Conservation (phyloP, 1,140 invertebrate species). For the Theocolax elegans region DNA sequence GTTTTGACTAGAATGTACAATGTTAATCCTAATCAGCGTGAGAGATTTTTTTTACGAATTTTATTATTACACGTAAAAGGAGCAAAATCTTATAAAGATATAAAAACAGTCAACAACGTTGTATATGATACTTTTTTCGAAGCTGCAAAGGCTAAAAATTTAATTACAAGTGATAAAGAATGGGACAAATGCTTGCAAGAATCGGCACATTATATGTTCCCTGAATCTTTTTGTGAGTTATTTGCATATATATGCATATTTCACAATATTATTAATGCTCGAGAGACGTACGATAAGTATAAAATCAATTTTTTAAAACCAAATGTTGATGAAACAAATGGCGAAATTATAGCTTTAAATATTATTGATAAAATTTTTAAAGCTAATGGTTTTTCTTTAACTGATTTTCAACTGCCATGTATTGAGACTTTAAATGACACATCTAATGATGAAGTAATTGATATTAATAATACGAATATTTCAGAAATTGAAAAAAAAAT, state of each 20-base stretch:
- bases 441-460: too few species aligned
- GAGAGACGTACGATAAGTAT: slow-evolving; percentile 32
- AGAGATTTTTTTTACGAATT: slow-evolving; percentile 47
- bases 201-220: slow-evolving; percentile 28
- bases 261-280: slow-evolving; percentile 30
- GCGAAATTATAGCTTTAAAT: slow-evolving; percentile 26
- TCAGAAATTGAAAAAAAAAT: not conserved
- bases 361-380: slow-evolving; percentile 28
- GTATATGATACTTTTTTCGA: slow-evolving; percentile 44
- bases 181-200: slow-evolving; percentile 44
- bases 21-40: slow-evolving; percentile 38
- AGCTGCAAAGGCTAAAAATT: slow-evolving; percentile 40
- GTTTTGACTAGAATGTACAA: slow-evolving; percentile 33
- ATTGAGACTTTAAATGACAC: slow-evolving; percentile 1
- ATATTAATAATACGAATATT: not conserved
- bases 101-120: slow-evolving; percentile 42
- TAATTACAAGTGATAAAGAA: slow-evolving; percentile 43
- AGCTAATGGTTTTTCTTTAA: slow-evolving; percentile 27
- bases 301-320: slow-evolving; percentile 31
- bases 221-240: slow-evolving; percentile 29
- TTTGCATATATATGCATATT: slow-evolving; percentile 37
- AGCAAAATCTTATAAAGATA: slow-evolving; percentile 43
- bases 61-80: slow-evolving; percentile 47
- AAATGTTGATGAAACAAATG: slow-evolving; percentile 1
- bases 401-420: slow-evolving; percentile 31